phyloP scores from a whole-genome alignment of 2,888 invertebrate genomes.

The Julus scanicus region DNA sequence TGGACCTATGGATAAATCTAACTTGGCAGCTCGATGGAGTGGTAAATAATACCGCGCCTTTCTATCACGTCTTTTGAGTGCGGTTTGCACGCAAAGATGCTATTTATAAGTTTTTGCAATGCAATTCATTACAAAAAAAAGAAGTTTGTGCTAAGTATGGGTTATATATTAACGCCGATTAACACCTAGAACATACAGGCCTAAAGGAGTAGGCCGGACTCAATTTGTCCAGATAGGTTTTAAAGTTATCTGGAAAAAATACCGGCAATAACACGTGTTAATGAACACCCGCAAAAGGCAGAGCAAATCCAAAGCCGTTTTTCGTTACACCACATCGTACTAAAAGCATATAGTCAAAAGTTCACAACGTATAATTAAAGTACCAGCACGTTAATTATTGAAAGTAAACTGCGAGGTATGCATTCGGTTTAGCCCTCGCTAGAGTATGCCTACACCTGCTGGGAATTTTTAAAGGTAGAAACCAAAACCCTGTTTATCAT shows the following conservation, averaged over 20 bases:
- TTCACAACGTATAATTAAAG: conserved; percentile 1
- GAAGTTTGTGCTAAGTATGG: background rate
- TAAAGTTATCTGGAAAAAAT: conserved; percentile 9
- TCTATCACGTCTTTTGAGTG: conserved; percentile 15
- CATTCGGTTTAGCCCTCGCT: background rate
- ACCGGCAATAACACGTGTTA: conserved; percentile 20
- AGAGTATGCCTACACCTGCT: background rate
- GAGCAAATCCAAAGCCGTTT: background rate
- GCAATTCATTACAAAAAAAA: background rate
- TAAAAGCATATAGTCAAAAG: background rate
- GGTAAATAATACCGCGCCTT: conserved; percentile 23
- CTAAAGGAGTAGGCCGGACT: conserved; percentile 5
- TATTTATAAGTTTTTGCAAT: background rate
- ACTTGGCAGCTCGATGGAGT: background rate
- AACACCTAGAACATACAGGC: conserved; percentile 39
- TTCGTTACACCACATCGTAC: conserved; percentile 9
- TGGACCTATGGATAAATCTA: conserved; percentile 11
- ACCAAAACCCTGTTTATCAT: background rate
- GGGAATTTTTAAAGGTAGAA: conserved; percentile 4
- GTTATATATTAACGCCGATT: conserved; percentile 35
- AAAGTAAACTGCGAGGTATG: conserved; percentile 24
- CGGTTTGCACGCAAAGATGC: background rate
- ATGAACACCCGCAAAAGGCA: conserved; percentile 15
- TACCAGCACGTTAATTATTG: conserved; percentile 6
- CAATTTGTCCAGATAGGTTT: conserved; percentile 34